Percentiles rank a stretch among this genome's conserved stretches.
These are phyloP conservation scores for Pyrocoelia pectoralis DNA, from an alignment of 2,888 invertebrate genomes.

Conservation along the genomic window DNA sequence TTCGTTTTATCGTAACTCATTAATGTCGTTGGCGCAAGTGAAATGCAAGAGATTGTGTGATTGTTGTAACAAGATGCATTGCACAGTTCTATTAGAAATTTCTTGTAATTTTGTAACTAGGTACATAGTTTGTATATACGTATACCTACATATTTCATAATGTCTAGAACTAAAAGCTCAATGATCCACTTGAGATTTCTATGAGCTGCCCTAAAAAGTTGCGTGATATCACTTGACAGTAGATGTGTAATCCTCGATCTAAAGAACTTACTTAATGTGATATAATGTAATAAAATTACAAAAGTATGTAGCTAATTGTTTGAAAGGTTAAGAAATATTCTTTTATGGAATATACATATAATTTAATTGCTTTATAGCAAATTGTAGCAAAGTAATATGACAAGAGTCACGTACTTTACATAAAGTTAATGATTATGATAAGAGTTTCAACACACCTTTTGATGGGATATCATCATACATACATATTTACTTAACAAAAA, in stretches of 20 bases:
- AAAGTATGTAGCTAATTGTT: slow-evolving; percentile 29
- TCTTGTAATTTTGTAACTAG: slow-evolving; percentile 12
- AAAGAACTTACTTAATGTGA: slow-evolving; percentile 9
- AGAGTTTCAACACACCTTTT: slow-evolving; percentile 23
- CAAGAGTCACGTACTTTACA: not conserved
- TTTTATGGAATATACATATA: slow-evolving; percentile 27
- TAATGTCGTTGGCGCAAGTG: slow-evolving; percentile 27
- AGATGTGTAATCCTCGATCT: no score
- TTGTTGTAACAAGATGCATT: slow-evolving; percentile 21
- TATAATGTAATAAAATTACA: slow-evolving; percentile 32
- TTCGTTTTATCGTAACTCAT: slow-evolving; percentile 18
- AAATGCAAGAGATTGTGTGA: slow-evolving; percentile 23
- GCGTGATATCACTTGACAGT: not conserved
- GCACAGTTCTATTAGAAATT: slow-evolving; percentile 21
- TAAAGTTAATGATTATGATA: not conserved
- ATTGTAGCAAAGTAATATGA: not conserved
- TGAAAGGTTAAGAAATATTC: slow-evolving; percentile 29
- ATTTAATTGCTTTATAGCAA: slow-evolving; percentile 23
- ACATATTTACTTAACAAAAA: not conserved
- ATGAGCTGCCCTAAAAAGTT: not conserved
- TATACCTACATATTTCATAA: slow-evolving; percentile 8
- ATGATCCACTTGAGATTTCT: slow-evolving; percentile 2
- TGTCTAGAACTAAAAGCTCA: not conserved
- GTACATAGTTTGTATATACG: no score
- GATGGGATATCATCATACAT: slow-evolving; percentile 29